Percentiles rank a stretch among this genome's conserved stretches.
These are phyloP conservation scores for Callipepla squamata DNA, from an alignment of 2,113 vertebrate genomes.

Conservation along the genomic window DNA sequence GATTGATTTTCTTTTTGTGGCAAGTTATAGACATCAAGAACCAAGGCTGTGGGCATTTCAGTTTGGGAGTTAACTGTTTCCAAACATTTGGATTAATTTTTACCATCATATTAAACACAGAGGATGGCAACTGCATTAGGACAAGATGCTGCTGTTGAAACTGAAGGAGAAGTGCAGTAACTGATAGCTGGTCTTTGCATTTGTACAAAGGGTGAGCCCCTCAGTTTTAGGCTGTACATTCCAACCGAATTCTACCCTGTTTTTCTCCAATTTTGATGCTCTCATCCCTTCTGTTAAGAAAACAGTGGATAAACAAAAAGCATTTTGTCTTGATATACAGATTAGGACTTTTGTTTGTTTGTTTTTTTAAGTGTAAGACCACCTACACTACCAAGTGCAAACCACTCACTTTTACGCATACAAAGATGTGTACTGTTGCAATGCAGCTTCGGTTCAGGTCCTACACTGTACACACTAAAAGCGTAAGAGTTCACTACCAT, in stretches of 20 bases:
- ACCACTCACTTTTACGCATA: accelerated
- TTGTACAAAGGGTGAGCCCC: not conserved
- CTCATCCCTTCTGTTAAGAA: not conserved
- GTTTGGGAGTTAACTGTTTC: not conserved
- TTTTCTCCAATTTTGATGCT: not conserved
- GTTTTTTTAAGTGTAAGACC: not conserved
- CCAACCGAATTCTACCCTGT: accelerated
- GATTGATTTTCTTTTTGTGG: not conserved
- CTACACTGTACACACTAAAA: not conserved
- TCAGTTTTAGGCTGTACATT: not conserved
- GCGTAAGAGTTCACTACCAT: not conserved
- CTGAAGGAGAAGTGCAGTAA: not conserved
- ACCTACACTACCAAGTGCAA: not conserved
- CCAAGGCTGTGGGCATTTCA: not conserved
- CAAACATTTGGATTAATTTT: not conserved
- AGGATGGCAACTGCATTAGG: not conserved
- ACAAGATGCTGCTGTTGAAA: not conserved
- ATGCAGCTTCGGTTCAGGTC: not conserved
- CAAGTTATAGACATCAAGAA: not conserved
- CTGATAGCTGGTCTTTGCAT: not conserved
- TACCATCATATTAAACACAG: not conserved
- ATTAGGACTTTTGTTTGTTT: not conserved
- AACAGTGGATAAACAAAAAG: not conserved
- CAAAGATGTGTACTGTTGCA: not conserved
- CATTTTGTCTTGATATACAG: not conserved